Evolutionary conservation across 2,113 vertebrate species (phyloP).

Genomic region (Rhea pennata): DNA sequence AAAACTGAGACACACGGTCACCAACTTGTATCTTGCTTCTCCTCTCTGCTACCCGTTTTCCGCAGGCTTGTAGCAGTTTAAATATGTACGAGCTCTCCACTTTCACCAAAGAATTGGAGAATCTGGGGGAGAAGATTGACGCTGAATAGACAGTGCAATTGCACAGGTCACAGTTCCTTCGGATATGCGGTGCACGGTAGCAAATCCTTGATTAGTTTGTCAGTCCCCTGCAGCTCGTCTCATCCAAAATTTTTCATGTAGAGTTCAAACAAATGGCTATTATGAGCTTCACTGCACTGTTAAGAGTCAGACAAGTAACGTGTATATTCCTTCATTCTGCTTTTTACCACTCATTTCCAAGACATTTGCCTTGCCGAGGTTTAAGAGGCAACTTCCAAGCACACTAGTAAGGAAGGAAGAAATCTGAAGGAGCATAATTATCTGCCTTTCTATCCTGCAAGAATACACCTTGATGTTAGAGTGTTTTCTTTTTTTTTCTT

Average conservation of each 20-base stretch:
- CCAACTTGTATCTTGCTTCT: neutral
- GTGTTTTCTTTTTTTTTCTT: neutral
- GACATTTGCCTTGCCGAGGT: neutral
- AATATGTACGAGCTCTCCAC: neutral
- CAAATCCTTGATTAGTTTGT: neutral
- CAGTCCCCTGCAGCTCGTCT: neutral
- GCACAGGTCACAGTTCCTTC: neutral
- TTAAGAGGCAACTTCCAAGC: neutral
- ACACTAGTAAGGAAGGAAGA: neutral
- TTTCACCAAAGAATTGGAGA: neutral
- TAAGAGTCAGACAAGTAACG: neutral
- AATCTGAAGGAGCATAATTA: neutral
- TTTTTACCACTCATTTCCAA: neutral
- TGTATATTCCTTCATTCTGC: neutral
- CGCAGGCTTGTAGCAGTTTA: neutral
- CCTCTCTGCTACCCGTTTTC: fast-evolving
- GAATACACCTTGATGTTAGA: neutral
- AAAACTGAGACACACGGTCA: neutral
- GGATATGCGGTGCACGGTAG: neutral
- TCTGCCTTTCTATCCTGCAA: neutral
- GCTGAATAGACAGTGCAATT: neutral
- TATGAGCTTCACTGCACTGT: neutral
- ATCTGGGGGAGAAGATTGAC: neutral
- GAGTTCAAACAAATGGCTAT: neutral
- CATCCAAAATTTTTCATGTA: neutral